Percentiles rank a stretch among this genome's conserved stretches.
Conservation (phyloP, 2,797 vertebrate species). For the Capromys pilorides region DNA sequence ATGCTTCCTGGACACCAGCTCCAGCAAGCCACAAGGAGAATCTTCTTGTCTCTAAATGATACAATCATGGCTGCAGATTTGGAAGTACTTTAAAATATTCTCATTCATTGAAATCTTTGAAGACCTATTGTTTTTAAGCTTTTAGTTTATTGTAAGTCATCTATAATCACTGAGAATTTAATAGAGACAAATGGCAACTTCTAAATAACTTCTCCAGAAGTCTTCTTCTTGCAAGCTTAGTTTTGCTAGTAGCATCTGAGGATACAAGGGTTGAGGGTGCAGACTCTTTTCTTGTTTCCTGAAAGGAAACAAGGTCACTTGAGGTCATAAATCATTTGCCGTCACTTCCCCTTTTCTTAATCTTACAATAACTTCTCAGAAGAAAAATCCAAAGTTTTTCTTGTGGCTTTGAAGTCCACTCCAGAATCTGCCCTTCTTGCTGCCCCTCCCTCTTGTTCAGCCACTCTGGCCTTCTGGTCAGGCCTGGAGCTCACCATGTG, state of each 20-base stretch:
- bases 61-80: neutral
- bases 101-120: conserved; percentile 13
- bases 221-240: neutral
- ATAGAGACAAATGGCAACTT: neutral
- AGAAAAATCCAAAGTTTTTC: neutral
- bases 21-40: conserved; percentile 3
- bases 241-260: conserved; percentile 28
- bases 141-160: neutral
- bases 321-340: neutral
- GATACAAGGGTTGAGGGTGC: accelerated
- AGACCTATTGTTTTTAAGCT: neutral
- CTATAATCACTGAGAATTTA: conserved; percentile 14
- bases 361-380: neutral
- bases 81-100: conserved; percentile 17
- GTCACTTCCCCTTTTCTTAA: neutral
- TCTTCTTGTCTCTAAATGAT: conserved; percentile 39
- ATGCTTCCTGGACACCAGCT: neutral
- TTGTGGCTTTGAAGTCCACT: neutral
- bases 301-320: neutral
- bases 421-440: neutral
- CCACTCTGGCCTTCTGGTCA: neutral
- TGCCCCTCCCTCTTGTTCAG: neutral
- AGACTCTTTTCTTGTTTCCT: neutral
- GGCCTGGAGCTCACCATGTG: neutral
- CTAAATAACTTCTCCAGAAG: neutral